phyloP scores from a whole-genome alignment of 64 coral and sea anemone species.

The Astreopora myriophthalma region DNA sequence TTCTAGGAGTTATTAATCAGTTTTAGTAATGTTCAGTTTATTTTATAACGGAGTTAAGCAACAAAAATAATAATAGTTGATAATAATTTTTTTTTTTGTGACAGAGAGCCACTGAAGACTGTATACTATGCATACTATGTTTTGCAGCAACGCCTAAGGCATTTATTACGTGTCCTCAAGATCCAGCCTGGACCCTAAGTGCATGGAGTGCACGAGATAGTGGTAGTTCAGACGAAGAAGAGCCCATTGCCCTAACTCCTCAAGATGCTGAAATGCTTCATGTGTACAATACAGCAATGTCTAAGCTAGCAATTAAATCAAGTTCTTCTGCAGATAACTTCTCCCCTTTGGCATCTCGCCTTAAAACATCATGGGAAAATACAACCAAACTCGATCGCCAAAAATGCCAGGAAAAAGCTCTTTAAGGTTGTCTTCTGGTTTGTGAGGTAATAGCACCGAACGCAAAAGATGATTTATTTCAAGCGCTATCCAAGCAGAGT shows the following conservation, averaged over 20 bases:
- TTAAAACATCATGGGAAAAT: constrained; percentile 30
- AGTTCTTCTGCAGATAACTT: background rate
- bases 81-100: background rate
- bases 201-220: background rate
- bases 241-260: background rate
- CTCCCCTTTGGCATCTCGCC: background rate
- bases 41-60: background rate
- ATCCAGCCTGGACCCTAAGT: constrained; percentile 41
- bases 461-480: constrained; percentile 40
- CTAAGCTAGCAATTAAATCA: background rate
- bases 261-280: background rate
- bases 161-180: background rate
- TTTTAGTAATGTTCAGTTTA: constrained; percentile 5
- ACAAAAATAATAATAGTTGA: background rate
- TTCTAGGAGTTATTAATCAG: background rate
- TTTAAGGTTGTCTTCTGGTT: constrained; percentile 51
- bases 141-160: constrained; percentile 14
- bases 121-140: constrained; percentile 34
- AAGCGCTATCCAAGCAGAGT: background rate
- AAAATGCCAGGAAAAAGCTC: constrained; percentile 19
- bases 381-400: background rate
- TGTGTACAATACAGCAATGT: constrained; percentile 30
- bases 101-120: background rate
- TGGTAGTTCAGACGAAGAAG: background rate
- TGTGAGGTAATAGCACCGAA: constrained; percentile 68